A percentile compares a stretch with the other conserved stretches of the same genome.
These are phyloP conservation scores for Platysteira castanea DNA, from an alignment of 2,113 vertebrate species.

Conservation along the genomic window DNA sequence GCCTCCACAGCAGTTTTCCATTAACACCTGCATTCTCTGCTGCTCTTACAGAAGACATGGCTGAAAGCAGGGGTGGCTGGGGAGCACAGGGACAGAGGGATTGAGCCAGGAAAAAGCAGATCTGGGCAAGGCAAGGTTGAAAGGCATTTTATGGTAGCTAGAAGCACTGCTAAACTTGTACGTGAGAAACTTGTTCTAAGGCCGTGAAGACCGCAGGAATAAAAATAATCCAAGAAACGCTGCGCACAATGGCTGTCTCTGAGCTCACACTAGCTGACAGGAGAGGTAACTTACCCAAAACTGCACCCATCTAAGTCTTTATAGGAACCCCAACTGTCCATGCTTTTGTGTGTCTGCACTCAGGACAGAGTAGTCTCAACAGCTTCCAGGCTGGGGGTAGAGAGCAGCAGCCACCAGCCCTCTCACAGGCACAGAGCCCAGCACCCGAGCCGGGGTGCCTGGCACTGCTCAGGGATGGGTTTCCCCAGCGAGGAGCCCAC, in stretches of 20 bases:
- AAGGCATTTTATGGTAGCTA: neutral
- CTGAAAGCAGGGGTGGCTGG: neutral
- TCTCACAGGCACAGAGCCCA: neutral
- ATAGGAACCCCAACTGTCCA: fast-evolving
- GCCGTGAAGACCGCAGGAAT: neutral
- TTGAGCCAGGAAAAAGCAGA: neutral
- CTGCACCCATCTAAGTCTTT: neutral
- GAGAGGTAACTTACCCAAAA: neutral
- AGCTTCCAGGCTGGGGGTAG: neutral
- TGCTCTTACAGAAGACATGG: neutral
- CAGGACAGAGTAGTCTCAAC: fast-evolving
- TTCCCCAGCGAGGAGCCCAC: neutral
- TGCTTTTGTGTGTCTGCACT: neutral
- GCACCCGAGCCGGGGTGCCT: fast-evolving
- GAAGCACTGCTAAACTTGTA: neutral
- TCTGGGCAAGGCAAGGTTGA: neutral
- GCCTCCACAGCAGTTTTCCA: neutral
- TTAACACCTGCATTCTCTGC: neutral
- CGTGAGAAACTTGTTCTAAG: neutral
- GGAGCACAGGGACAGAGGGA: neutral
- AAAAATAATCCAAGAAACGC: neutral
- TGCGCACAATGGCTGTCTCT: neutral
- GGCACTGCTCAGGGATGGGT: neutral
- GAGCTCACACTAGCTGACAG: neutral
- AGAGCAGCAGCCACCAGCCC: neutral